These are phyloP conservation scores for Hirundo rustica DNA, from an alignment of 2,797 vertebrate species.

Conservation along the genomic window DNA sequence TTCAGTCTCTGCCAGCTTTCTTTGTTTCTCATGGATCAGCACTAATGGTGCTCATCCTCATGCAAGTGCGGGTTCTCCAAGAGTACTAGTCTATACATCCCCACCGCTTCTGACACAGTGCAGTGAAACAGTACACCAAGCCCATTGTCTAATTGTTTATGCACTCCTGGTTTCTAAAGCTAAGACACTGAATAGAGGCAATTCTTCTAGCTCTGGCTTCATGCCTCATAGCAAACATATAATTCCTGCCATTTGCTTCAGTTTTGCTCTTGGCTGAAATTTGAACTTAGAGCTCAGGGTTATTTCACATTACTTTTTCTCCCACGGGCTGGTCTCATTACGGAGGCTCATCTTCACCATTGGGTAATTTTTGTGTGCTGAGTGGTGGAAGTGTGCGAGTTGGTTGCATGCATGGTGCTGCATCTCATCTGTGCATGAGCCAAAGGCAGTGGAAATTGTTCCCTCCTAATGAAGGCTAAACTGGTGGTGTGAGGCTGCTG, in stretches of 20 bases:
- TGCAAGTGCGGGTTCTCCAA: neutral
- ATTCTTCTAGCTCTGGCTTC: conserved; percentile 58
- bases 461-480: neutral
- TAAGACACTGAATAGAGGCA: conserved; percentile 39
- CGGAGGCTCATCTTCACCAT: neutral
- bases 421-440: neutral
- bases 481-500: neutral
- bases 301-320: conserved; percentile 1
- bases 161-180: neutral
- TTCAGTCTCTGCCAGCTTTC: neutral
- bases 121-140: neutral
- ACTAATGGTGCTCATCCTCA: neutral
- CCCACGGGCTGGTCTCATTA: neutral
- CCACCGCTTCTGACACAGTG: neutral
- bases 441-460: neutral
- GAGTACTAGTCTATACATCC: neutral
- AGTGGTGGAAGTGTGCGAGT: neutral
- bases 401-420: neutral
- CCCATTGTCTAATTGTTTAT: neutral
- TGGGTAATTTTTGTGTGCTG: neutral
- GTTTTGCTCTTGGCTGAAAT: conserved; percentile 26
- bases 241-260: conserved; percentile 44
- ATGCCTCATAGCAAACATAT: conserved; percentile 23
- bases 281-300: neutral
- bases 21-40: neutral